Evolutionary conservation across 2,888 invertebrate species (phyloP).

Genomic region (Pollenia angustigena): DNA sequence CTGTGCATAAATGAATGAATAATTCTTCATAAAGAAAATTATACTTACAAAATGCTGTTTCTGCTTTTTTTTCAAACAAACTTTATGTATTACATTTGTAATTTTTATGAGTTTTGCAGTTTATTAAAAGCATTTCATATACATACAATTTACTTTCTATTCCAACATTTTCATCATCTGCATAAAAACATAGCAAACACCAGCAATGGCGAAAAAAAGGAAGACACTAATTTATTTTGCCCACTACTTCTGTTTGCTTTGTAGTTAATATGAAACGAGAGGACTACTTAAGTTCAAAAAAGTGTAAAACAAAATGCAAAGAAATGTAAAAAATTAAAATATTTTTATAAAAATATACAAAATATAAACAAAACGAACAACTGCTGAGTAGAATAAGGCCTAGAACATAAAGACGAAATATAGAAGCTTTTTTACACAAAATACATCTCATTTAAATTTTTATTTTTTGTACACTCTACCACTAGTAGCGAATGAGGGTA

Average conservation of each 20-base stretch:
- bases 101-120: constrained; percentile 64
- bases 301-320: not conserved
- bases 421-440: constrained; percentile 31
- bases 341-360: constrained; percentile 6
- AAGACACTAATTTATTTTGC: constrained; percentile 37
- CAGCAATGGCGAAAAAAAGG: constrained; percentile 18
- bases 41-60: not conserved
- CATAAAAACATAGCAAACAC: not conserved
- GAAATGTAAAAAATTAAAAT: constrained; percentile 1
- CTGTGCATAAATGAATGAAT: constrained; percentile 43
- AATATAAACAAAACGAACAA: constrained; percentile 28
- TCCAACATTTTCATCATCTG: not conserved
- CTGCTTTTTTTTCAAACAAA: not conserved
- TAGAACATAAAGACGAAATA: constrained; percentile 23
- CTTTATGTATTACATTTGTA: constrained; percentile 44
- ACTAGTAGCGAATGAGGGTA: too few relatives aligned
- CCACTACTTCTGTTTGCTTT: constrained; percentile 34
- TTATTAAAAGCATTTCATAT: constrained; percentile 64
- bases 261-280: not conserved
- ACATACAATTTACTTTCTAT: constrained; percentile 31
- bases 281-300: constrained; percentile 29
- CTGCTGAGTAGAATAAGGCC: not conserved
- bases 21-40: constrained; percentile 29
- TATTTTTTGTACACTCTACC: too few relatives aligned
- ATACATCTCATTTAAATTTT: constrained; percentile 23